Percentiles rank a stretch among this genome's conserved stretches.
Conservation (phyloP, 2,113 vertebrate genomes). For the Thermophis baileyi region DNA sequence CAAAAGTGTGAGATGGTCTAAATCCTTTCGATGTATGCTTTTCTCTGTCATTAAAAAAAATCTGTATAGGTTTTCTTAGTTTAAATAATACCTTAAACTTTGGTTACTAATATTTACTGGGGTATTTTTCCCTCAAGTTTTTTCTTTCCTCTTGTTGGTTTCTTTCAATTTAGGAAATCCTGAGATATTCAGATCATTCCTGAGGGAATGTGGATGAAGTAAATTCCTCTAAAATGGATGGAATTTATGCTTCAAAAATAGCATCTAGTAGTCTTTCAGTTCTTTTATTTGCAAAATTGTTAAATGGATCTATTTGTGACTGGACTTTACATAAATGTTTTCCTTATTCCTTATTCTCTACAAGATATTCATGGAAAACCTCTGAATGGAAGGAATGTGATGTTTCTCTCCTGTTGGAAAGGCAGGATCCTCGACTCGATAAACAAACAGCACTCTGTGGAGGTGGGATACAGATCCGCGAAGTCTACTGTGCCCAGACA, state of each 20-base stretch:
- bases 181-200: background rate
- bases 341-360: conserved; percentile 30
- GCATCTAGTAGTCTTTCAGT: background rate
- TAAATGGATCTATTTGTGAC: background rate
- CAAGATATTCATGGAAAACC: conserved; percentile 88
- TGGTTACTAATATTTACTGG: background rate
- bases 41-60: background rate
- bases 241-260: background rate
- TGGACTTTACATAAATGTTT: background rate
- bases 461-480: conserved; percentile 86
- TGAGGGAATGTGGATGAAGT: background rate
- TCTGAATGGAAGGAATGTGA: conserved; percentile 89
- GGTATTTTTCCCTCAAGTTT: background rate
- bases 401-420: conserved; percentile 79
- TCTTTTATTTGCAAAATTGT: background rate
- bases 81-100: background rate
- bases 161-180: background rate
- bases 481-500: conserved; percentile 85
- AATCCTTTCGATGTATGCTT: background rate
- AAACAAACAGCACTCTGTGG: conserved; percentile 78
- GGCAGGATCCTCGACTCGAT: conserved; percentile 68
- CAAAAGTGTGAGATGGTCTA: background rate
- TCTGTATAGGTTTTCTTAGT: background rate
- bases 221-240: background rate
- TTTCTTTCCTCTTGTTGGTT: conserved; percentile 3